Conservation (phyloP, 2,797 vertebrate genomes). For the Poeciliopsis presidionis region DNA sequence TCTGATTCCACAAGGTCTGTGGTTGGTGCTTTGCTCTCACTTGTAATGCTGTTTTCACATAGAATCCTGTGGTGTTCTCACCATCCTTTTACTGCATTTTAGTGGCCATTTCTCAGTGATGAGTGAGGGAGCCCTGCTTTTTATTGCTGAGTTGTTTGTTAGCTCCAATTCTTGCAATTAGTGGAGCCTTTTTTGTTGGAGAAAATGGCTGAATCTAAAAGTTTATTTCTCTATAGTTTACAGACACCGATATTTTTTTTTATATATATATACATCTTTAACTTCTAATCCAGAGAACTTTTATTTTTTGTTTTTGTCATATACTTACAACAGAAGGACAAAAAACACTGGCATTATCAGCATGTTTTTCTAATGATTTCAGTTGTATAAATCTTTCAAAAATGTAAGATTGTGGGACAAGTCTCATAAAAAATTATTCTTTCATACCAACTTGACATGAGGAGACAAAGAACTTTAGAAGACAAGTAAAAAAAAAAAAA, state of each 20-base stretch:
- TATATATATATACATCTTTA: neutral
- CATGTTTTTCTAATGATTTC: neutral
- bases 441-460: neutral
- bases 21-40: constrained; percentile 52
- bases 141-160: constrained; percentile 52
- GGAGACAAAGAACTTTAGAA: neutral
- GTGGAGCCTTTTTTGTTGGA: constrained; percentile 36
- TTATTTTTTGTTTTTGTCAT: neutral
- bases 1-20: constrained; percentile 39
- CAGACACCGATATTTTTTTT: neutral
- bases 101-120: constrained; percentile 39
- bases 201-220: neutral
- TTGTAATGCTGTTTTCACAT: constrained; percentile 44
- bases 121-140: constrained; percentile 28
- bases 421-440: neutral
- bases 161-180: constrained; percentile 50
- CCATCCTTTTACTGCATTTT: constrained; percentile 23
- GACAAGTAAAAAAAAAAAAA: neutral
- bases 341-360: neutral
- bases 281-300: neutral
- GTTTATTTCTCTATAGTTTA: neutral
- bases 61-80: constrained; percentile 46
- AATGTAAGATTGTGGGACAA: neutral
- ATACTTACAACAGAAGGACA: too few species aligned
- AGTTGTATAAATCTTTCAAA: neutral